Base-by-base conservation (phyloP, 2,888 invertebrate genomes). In the Apodemia mormo region DNA sequence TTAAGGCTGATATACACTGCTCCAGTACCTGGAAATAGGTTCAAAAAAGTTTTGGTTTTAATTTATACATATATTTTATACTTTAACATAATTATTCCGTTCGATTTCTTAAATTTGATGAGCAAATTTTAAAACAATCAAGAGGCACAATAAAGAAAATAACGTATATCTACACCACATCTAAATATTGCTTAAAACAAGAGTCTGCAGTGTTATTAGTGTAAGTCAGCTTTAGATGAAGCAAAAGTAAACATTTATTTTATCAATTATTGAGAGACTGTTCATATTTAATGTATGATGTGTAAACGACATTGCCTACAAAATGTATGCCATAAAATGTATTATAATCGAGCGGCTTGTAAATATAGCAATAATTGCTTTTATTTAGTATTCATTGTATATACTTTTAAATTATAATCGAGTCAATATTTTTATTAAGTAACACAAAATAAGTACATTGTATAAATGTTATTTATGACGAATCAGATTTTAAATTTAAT, bases 331-430 rank as follows among this genome's bases (percentile, higher is more conserved):
- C 68, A 10, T 33, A 45, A 68, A 61, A 9, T 45, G 54, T 54
- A 65, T 14, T 69, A 69, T 37, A 65, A 43, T 69, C 54, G 40
- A 43, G 12, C 12, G n/a, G 68, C 68, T 65, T 69, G 69, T 69
- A 69, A 52, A 69, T 65, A 69, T 33, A 40, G 65, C 69, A 22
- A 65, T 69, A 65, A 61, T 61, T 61, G 61, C 61, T 69, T 65
- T 30, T 64, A 65, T 65, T 56, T 30, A 69, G 65, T 29, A 29
- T 43, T 43, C 65, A 65, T 22, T 69, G 65, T 54, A 69, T 69
- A 69, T 43, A 65, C 69, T 64, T 65, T 43, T 43, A 54, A 33
- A 56, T 69, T 65, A 54, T 54, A 40, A 33, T 37, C 56, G 69
- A 69, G 65, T 65, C 69, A 54, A 69, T 69, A 69, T 65, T 69